Base-by-base conservation (phyloP, 2,888 invertebrate genomes). In the Leptopterna dolabrata region DNA sequence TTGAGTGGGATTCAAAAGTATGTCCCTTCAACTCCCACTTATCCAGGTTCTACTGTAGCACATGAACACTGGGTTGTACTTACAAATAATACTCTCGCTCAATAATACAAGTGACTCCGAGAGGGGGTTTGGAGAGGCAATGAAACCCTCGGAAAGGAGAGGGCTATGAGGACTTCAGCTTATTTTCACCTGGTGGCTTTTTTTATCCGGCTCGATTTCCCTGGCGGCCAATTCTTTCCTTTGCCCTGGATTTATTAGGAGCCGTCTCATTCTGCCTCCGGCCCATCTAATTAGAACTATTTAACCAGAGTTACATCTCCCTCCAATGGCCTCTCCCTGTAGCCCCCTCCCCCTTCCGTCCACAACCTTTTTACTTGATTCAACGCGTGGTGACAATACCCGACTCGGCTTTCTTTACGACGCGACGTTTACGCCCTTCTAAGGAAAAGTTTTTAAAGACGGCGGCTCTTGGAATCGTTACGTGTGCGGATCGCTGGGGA, bases 181-280 rank as follows among this genome's bases (percentile, higher is more conserved):
- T 78, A 78, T 78, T 78, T 78, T 78, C 78, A 78, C 78, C 78
- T 78, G 78, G 78, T 45, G 78, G 78, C 78, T 78, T 76, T 76
- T 78, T 78, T 78, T 78, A 78, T 78, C 7, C 45, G 6, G 78
- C 78, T 45, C 78, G 78, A 78, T 78, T 78, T 78, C 78, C 78
- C 78, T 43, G 45, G 45, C 78, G 78, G 45, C 41, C 78, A 78
- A 78, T 78, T 45, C 78, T 78, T 78, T 78, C 45, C 45, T 78
- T 45, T 78, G 24, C 19, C 78, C 4, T 45, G 78, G 78, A 78
- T 78, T 78, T 78, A 78, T 78, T 19, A 45, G 78, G 41, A 43
- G 41, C 78, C 43, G 19, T 47, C 27, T 45, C 45, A 78, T 78
- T 47, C 78, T 43, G 45, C 78, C 45, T 27, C 78, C 45, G 27